Percentiles rank a stretch among this genome's conserved stretches.
Evolutionary conservation across 2,797 vertebrate species (phyloP).

Genomic region (Ptychadena robeensis): DNA sequence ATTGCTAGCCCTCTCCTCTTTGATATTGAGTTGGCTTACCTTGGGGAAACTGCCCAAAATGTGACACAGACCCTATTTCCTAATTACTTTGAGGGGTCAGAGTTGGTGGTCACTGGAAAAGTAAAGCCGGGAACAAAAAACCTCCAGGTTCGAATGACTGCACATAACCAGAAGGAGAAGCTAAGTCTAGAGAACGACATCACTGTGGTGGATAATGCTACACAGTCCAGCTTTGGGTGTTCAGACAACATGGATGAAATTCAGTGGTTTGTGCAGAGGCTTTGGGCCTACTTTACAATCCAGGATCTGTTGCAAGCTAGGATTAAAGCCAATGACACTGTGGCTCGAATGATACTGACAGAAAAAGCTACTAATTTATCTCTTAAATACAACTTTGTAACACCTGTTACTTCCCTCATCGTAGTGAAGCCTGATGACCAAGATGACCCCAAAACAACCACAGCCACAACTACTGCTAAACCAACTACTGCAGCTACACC

Average conservation of each 20-base stretch:
- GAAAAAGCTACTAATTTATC: constrained; percentile 85
- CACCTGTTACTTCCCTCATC: constrained; percentile 84
- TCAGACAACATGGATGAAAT: constrained; percentile 65
- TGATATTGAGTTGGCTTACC: constrained; percentile 82
- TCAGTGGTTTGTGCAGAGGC: constrained; percentile 77
- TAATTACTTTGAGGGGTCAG: constrained; percentile 85
- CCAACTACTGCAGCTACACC: neutral
- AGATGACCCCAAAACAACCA: constrained; percentile 23
- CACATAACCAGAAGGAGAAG: constrained; percentile 72
- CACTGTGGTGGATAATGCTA: constrained; percentile 65
- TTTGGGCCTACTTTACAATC: constrained; percentile 88
- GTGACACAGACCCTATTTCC: constrained; percentile 80
- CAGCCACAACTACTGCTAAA: neutral
- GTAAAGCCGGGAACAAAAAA: constrained; percentile 75
- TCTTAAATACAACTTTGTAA: constrained; percentile 86
- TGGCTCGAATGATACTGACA: constrained; percentile 72
- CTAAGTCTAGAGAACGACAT: constrained; percentile 74
- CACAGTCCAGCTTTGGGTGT: constrained; percentile 67
- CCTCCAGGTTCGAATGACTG: constrained; percentile 76
- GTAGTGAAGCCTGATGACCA: constrained; percentile 78
- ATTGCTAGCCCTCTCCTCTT: constrained; percentile 84
- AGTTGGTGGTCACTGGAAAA: constrained; percentile 82
- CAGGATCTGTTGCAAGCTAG: constrained; percentile 81
- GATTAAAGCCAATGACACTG: constrained; percentile 74
- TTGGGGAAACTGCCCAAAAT: constrained; percentile 76